phyloP scores from a whole-genome alignment of 2,113 vertebrate species.

The Dermatemys mawii region DNA sequence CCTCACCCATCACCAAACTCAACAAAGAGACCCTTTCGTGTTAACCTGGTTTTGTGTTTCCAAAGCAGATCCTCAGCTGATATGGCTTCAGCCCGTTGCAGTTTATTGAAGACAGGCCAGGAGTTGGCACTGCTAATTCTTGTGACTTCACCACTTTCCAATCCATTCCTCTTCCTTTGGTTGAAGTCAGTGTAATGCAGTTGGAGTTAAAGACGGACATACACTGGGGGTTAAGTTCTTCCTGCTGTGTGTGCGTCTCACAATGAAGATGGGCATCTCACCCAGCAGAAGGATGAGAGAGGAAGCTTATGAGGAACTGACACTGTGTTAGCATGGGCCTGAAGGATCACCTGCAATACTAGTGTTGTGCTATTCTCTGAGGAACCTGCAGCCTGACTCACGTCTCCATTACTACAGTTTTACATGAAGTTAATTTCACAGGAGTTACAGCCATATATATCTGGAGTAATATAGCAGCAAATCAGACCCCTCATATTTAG shows the following conservation, averaged over 20 bases:
- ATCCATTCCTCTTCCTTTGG: neutral
- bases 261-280: neutral
- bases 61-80: neutral
- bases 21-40: neutral
- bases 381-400: neutral
- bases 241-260: neutral
- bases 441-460: rapidly evolving
- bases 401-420: neutral
- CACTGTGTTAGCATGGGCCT: neutral
- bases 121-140: neutral
- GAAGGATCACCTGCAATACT: neutral
- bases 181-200: neutral
- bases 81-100: neutral
- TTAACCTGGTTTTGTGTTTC: neutral
- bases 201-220: neutral
- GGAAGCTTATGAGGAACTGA: neutral
- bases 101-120: neutral
- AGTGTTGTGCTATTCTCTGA: neutral
- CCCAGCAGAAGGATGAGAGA: neutral
- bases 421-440: neutral
- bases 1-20: neutral
- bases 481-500: neutral
- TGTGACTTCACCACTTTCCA: neutral
- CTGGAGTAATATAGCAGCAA: neutral
- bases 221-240: neutral